phyloP scores from a whole-genome alignment of 2,113 vertebrate genomes.

The Chaenogobius annularis region DNA sequence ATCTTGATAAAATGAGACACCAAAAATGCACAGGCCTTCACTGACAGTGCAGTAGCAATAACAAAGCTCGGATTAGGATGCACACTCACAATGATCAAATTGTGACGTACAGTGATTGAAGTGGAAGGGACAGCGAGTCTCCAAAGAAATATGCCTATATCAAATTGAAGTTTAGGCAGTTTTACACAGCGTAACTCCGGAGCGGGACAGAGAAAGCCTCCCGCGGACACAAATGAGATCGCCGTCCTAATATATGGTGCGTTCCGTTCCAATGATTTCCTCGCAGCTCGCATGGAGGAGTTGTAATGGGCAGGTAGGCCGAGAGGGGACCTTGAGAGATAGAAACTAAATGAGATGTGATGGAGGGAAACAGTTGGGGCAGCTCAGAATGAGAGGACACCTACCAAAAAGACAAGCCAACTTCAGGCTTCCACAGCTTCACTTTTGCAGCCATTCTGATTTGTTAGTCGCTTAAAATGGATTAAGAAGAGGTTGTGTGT shows the following conservation, averaged over 20 bases:
- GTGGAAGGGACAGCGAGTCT: neutral
- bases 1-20: slow-evolving; percentile 23
- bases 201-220: slow-evolving; percentile 42
- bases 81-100: neutral
- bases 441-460: slow-evolving; percentile 4
- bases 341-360: slow-evolving; percentile 47
- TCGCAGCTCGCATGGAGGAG: slow-evolving; percentile 35
- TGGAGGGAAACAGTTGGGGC: slow-evolving; percentile 16
- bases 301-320: slow-evolving; percentile 45
- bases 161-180: slow-evolving; percentile 33
- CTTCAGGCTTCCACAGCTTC: slow-evolving; percentile 11
- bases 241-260: slow-evolving; percentile 57
- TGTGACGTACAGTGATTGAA: slow-evolving; percentile 10
- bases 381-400: slow-evolving; percentile 13
- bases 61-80: neutral
- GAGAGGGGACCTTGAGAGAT: slow-evolving; percentile 43
- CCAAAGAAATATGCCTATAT: slow-evolving; percentile 11
- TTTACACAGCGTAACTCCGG: slow-evolving; percentile 20
- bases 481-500: slow-evolving; percentile 16
- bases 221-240: slow-evolving; percentile 58
- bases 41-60: neutral
- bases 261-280: slow-evolving; percentile 53
- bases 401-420: slow-evolving; percentile 8
- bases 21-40: neutral
- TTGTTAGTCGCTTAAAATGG: slow-evolving; percentile 15